phyloP scores from a whole-genome alignment of 2,888 invertebrate species.

The Aethes cnicana region DNA sequence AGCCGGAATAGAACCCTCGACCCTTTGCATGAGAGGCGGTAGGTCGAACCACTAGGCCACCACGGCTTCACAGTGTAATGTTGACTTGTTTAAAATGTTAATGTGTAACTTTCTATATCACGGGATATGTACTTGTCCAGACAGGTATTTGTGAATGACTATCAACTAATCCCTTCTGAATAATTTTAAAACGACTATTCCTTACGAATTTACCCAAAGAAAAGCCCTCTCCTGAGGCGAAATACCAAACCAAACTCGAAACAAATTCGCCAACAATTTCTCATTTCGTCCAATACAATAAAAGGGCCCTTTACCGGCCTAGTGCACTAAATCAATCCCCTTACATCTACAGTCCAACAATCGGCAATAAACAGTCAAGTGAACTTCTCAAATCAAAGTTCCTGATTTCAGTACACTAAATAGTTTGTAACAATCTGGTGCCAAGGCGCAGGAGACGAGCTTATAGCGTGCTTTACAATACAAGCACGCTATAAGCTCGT shows the following conservation, averaged over 20 bases:
- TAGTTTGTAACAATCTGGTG: slow-evolving; percentile 48
- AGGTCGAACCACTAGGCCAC: too few species aligned
- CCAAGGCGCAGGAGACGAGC: slow-evolving; percentile 7
- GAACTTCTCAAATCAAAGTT: slow-evolving; percentile 35
- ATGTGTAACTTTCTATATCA: too few species aligned
- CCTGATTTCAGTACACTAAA: slow-evolving; percentile 49
- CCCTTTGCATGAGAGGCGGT: too few species aligned
- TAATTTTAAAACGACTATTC: too few species aligned
- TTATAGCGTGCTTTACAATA: slow-evolving; percentile 1
- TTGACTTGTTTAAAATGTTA: too few species aligned
- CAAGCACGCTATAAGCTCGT: background rate
- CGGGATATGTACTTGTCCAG: too few species aligned
- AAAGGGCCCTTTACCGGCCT: slow-evolving; percentile 21
- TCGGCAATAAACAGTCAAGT: slow-evolving; percentile 28
- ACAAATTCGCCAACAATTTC: slow-evolving; percentile 23
- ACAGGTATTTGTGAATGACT: too few species aligned
- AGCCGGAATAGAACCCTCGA: too few species aligned
- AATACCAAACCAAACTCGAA: slow-evolving; percentile 2
- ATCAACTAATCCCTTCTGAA: too few species aligned
- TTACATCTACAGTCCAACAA: slow-evolving; percentile 25
- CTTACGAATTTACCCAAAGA: background rate
- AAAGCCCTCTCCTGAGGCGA: background rate
- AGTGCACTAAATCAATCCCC: slow-evolving; percentile 26
- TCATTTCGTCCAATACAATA: slow-evolving; percentile 20
- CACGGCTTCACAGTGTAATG: too few species aligned